Conservation (phyloP, 2,113 vertebrate species). For the Montifringilla adamsi region DNA sequence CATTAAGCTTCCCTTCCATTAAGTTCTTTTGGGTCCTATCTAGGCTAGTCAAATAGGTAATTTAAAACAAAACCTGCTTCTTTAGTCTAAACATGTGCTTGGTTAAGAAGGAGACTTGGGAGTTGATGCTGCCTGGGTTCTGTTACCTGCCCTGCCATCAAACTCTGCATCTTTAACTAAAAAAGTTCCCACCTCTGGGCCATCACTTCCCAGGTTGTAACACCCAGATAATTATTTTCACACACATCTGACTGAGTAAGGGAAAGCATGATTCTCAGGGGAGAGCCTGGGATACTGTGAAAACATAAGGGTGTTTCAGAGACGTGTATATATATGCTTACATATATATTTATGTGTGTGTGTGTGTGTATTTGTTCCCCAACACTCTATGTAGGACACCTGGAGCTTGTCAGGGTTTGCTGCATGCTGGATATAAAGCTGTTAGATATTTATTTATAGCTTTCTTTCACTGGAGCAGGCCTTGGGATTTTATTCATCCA, state of each 20-base stretch:
- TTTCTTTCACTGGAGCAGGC: background rate
- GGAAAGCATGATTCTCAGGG: background rate
- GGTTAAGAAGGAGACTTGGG: constrained; percentile 7
- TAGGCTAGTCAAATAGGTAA: constrained; percentile 47
- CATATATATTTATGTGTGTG: background rate
- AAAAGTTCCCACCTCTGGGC: background rate
- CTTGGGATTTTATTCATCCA: background rate
- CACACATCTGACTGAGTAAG: background rate
- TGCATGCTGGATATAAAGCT: background rate
- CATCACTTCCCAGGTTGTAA: background rate
- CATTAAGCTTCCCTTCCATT: constrained; percentile 61
- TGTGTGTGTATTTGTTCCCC: background rate
- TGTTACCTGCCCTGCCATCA: background rate
- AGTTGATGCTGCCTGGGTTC: background rate
- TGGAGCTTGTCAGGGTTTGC: background rate
- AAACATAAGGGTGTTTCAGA: background rate
- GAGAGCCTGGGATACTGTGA: background rate
- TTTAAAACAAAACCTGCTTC: constrained; percentile 44
- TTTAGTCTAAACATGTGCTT: constrained; percentile 32
- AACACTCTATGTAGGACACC: background rate
- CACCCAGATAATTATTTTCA: background rate
- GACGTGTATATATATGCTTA: background rate
- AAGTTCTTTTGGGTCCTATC: constrained; percentile 60
- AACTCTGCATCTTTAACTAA: background rate
- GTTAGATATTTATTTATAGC: background rate